Evolutionary conservation across 2,888 invertebrate species (phyloP).

Genomic region (Ectemnius continuus): DNA sequence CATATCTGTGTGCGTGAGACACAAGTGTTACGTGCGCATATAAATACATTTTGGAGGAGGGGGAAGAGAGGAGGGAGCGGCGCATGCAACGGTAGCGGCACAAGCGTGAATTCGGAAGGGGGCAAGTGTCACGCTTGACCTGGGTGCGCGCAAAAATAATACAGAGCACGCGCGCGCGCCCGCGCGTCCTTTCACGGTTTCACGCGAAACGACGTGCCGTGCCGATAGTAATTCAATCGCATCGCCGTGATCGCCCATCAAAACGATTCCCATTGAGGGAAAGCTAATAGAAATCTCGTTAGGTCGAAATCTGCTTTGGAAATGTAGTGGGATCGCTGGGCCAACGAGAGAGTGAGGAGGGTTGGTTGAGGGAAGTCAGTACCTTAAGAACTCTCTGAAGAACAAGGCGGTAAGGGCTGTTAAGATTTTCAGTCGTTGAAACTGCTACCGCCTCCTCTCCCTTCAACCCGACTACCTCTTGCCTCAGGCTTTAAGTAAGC

Average conservation of each 20-base stretch:
- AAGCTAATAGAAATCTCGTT: not conserved
- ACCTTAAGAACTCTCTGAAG: too few species aligned
- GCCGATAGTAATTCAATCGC: not conserved
- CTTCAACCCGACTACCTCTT: not conserved
- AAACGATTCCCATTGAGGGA: not conserved
- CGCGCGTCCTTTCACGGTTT: not conserved
- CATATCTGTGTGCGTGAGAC: not conserved
- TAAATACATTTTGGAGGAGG: not conserved
- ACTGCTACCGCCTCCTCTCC: too few species aligned
- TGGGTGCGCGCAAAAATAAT: not conserved
- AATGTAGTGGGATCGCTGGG: not conserved
- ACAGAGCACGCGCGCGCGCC: not conserved
- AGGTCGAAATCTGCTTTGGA: not conserved
- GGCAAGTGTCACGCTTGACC: slow-evolving; percentile 3
- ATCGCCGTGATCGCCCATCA: not conserved
- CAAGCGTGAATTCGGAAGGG: not conserved
- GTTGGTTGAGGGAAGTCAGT: not conserved
- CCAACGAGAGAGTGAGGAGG: not conserved
- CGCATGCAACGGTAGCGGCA: not conserved
- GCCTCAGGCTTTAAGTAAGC: not conserved
- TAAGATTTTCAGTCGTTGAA: too few species aligned
- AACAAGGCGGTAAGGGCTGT: too few species aligned
- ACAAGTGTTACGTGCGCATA: not conserved
- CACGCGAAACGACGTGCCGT: not conserved
- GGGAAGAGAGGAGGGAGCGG: not conserved